These are phyloP conservation scores for Branchinecta lindahli DNA, from an alignment of 1,140 invertebrate species.

Conservation along the genomic window DNA sequence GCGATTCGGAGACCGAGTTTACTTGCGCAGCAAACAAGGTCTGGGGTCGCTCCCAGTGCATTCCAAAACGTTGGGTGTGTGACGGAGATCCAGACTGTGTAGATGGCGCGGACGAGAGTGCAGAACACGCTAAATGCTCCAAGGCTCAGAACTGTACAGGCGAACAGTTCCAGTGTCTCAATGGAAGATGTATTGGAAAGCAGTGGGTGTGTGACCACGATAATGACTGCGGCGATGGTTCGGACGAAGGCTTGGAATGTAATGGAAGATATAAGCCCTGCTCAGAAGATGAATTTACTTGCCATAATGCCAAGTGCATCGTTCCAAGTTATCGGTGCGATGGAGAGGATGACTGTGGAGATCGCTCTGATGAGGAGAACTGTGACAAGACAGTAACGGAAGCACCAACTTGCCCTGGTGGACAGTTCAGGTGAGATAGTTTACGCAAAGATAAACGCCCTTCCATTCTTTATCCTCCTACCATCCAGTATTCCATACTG, in stretches of 20 bases:
- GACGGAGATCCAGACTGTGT: slow-evolving; percentile 92
- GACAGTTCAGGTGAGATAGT: slow-evolving; percentile 22
- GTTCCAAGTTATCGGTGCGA: slow-evolving; percentile 71
- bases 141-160: slow-evolving; percentile 52
- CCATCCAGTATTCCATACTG: background rate
- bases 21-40: slow-evolving; percentile 74
- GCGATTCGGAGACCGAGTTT: slow-evolving; percentile 80
- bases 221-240: slow-evolving; percentile 83
- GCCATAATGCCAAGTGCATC: slow-evolving; percentile 88
- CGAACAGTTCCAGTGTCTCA: slow-evolving; percentile 77
- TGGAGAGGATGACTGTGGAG: slow-evolving; percentile 79
- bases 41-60: slow-evolving; percentile 82
- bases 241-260: slow-evolving; percentile 80
- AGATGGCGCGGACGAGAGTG: slow-evolving; percentile 89
- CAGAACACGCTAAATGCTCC: slow-evolving; percentile 61
- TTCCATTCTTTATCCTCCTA: slow-evolving; percentile 8
- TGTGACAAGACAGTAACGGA: slow-evolving; percentile 22
- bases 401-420: slow-evolving; percentile 21
- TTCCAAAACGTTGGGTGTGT: slow-evolving; percentile 83
- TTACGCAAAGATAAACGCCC: background rate
- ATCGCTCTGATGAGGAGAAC: slow-evolving; percentile 50
- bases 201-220: slow-evolving; percentile 43
- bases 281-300: slow-evolving; percentile 60
- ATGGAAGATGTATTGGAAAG: slow-evolving; percentile 69
- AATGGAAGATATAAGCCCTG: slow-evolving; percentile 65